phyloP scores from a whole-genome alignment of 2,113 vertebrate species.

The Siphamia tubifer region DNA sequence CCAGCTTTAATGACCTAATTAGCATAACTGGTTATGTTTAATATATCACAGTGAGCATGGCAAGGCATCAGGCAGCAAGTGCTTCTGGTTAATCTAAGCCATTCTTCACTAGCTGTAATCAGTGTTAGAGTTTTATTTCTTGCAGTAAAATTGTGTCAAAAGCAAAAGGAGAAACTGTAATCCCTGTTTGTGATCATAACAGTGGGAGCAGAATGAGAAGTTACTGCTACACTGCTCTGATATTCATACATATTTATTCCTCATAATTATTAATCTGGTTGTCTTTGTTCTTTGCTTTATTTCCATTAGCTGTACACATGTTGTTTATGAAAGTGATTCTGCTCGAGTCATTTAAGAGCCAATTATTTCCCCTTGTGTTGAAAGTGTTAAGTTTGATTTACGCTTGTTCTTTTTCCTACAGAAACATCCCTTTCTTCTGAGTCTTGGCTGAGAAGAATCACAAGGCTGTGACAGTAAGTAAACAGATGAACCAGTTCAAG shows the following conservation, averaged over 20 bases:
- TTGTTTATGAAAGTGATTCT: not conserved
- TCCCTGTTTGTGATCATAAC: not conserved
- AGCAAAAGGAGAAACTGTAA: not conserved
- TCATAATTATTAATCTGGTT: not conserved
- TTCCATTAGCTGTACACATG: not conserved
- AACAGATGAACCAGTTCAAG: not conserved
- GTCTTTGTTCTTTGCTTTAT: not conserved
- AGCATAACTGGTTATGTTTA: conserved; percentile 39
- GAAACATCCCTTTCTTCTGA: conserved; percentile 38
- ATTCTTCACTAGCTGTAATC: conserved; percentile 30
- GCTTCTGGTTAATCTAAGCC: conserved; percentile 29
- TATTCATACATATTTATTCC: too few species aligned
- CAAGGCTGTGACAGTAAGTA: conserved; percentile 63
- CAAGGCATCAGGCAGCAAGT: conserved; percentile 35
- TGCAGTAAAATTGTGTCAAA: not conserved
- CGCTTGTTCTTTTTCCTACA: conserved; percentile 11
- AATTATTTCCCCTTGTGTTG: not conserved
- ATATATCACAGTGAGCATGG: conserved; percentile 30
- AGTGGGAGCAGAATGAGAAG: not conserved
- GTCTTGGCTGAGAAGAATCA: conserved; percentile 54
- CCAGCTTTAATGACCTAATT: conserved; percentile 51
- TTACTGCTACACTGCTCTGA: too few species aligned
- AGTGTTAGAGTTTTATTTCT: conserved; percentile 19
- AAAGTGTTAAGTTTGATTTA: not conserved
- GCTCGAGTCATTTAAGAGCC: not conserved